phyloP scores from a whole-genome alignment of 2,888 invertebrate genomes.

The Acleris literana region DNA sequence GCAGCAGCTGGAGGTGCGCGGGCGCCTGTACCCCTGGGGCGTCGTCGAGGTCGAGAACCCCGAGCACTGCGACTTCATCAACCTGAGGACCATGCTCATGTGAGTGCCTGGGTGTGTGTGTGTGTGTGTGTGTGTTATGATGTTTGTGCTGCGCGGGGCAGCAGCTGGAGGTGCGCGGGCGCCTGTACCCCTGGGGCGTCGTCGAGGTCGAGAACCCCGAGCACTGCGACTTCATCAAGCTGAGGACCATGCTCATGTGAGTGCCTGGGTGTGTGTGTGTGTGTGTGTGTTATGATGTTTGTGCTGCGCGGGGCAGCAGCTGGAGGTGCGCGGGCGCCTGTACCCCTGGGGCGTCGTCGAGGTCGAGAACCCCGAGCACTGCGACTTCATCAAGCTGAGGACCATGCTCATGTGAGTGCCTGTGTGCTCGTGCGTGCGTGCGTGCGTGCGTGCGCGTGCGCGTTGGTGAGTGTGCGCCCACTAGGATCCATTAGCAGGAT shows the following conservation, averaged over 20 bases:
- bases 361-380: constrained; percentile 99
- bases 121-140: no score
- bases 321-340: constrained; percentile 96
- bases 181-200: constrained; percentile 99
- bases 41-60: constrained; percentile 99
- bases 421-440: no score
- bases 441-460: no score
- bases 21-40: constrained; percentile 98
- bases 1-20: constrained; percentile 96
- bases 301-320: constrained; percentile 97
- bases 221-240: constrained; percentile 98
- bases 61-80: constrained; percentile 99
- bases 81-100: constrained; percentile 98
- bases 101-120: constrained; percentile 49
- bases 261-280: no score
- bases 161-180: constrained; percentile 96
- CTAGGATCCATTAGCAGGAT: no score
- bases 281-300: no score
- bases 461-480: no score
- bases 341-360: constrained; percentile 99
- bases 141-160: constrained; percentile 99
- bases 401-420: constrained; percentile 93
- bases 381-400: constrained; percentile 98
- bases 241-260: constrained; percentile 97
- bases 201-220: constrained; percentile 99